Conservation (phyloP, 1,140 invertebrate genomes). For the Lerema accius region DNA sequence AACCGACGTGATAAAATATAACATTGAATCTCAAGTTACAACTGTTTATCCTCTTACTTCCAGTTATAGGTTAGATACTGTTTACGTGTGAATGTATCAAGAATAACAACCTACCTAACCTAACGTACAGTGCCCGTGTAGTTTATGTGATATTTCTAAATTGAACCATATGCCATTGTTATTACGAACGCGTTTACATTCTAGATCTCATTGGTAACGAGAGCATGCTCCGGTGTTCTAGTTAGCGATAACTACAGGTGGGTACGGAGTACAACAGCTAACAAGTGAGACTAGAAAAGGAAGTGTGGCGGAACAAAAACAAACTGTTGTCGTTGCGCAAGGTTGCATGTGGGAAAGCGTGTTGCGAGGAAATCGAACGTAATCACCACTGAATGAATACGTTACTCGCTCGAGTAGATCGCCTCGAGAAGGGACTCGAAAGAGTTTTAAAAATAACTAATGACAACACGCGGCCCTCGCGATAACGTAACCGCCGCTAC, state of each 20-base stretch:
- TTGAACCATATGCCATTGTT: constrained; percentile 1
- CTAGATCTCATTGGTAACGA: not conserved
- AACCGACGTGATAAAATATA: constrained; percentile 4
- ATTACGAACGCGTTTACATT: constrained; percentile 1
- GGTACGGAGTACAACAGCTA: constrained; percentile 11
- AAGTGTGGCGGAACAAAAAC: constrained; percentile 75
- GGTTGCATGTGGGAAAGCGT: constrained; percentile 74
- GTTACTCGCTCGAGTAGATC: constrained; percentile 58
- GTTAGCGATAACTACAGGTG: constrained; percentile 18
- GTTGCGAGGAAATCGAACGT: constrained; percentile 69
- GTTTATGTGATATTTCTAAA: not conserved
- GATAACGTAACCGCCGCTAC: constrained; percentile 68
- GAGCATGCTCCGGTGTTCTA: not conserved
- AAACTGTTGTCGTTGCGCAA: constrained; percentile 72
- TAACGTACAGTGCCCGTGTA: not conserved
- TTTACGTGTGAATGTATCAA: not conserved
- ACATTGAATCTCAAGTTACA: constrained; percentile 27
- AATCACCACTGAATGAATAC: constrained; percentile 56
- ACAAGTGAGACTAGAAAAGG: constrained; percentile 60
- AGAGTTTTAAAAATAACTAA: constrained; percentile 79
- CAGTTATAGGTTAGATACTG: not conserved
- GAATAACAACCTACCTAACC: constrained; percentile 1
- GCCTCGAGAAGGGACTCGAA: constrained; percentile 47
- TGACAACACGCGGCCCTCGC: constrained; percentile 72
- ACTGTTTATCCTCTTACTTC: constrained; percentile 22